A percentile compares a stretch with the other conserved stretches of the same genome.
phyloP scores from a whole-genome alignment of 2,797 vertebrate species.

The Enteromius thamalakanensis region DNA sequence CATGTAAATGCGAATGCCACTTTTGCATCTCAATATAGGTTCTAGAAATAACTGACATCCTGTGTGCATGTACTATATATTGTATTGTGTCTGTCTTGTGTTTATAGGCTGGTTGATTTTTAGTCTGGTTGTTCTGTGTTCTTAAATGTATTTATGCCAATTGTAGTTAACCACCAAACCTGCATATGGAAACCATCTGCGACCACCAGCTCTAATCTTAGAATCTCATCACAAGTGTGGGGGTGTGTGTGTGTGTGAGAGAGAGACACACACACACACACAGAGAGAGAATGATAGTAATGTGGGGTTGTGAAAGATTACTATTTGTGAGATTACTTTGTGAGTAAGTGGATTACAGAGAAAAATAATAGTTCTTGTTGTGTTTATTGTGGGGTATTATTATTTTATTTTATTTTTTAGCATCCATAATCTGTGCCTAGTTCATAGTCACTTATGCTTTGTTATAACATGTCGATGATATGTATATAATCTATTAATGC shows the following conservation, averaged over 20 bases:
- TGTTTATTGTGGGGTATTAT: not conserved
- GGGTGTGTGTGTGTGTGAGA: not conserved
- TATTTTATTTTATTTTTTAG: not conserved
- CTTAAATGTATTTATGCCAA: not conserved
- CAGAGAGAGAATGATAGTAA: not conserved
- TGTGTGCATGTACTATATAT: not conserved
- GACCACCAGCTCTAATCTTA: constrained; percentile 35
- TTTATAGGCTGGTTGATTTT: not conserved
- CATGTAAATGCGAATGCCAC: not conserved
- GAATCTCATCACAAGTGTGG: not conserved
- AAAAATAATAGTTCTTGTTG: not conserved
- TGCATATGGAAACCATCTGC: constrained; percentile 18
- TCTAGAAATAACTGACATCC: not conserved
- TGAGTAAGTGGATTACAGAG: not conserved
- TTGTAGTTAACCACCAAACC: not conserved
- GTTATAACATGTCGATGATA: not conserved
- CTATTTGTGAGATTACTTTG: too few species aligned
- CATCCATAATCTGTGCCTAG: not conserved
- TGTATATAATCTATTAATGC: not conserved
- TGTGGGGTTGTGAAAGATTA: not conserved
- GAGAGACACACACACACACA: too few species aligned
- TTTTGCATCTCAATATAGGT: not conserved
- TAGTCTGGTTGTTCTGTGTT: not conserved
- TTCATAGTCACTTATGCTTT: not conserved
- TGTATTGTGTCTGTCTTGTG: not conserved